A percentile compares a stretch with the other conserved stretches of the same genome.
Conservation (phyloP, 2,797 vertebrate species). For the Manis pentadactyla region DNA sequence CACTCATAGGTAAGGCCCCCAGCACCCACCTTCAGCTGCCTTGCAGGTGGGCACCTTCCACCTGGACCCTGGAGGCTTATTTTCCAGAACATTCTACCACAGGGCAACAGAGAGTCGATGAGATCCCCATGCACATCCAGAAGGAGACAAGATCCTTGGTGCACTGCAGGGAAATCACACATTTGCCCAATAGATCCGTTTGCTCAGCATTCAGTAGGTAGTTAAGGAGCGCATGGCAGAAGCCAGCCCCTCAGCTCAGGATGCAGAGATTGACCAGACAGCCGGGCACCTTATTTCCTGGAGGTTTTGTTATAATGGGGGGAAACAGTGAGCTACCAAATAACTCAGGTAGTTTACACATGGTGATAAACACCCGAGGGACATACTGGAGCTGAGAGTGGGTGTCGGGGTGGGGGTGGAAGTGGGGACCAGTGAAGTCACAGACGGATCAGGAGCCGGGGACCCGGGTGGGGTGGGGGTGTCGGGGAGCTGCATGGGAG, state of each 20-base stretch:
- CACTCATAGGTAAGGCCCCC: slow-evolving; percentile 59
- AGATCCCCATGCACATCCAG: neutral
- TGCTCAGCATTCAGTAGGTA: neutral
- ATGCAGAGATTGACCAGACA: neutral
- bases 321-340: neutral
- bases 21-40: neutral
- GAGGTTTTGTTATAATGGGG: neutral
- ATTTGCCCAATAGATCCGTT: rapidly evolving
- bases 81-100: slow-evolving; percentile 16
- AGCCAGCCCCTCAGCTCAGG: neutral
- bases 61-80: no score
- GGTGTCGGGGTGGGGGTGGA: neutral
- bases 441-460: neutral
- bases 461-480: rapidly evolving
- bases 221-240: rapidly evolving
- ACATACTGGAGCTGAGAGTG: neutral
- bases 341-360: neutral
- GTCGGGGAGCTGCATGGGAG: neutral
- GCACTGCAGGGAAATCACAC: neutral
- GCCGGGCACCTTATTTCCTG: neutral
- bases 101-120: neutral
- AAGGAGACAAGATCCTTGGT: neutral
- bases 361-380: neutral
- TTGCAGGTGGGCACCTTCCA: neutral
- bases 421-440: no score